phyloP scores from a whole-genome alignment of 2,888 invertebrate genomes.

The Hirtodrosophila cameraria region DNA sequence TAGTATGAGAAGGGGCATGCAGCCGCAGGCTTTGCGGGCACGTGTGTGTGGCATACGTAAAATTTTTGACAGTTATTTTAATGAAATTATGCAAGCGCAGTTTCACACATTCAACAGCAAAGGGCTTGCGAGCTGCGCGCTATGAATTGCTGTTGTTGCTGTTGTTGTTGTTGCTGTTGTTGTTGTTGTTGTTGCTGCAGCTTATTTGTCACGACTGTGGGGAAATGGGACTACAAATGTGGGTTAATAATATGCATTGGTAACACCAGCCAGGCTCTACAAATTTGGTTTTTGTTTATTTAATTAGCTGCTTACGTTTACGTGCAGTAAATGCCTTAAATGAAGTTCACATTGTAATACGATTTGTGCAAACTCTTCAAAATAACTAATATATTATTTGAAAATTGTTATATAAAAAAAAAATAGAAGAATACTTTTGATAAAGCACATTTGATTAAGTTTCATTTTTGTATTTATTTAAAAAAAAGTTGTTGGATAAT shows the following conservation, averaged over 20 bases:
- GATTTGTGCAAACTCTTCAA: too few relatives aligned
- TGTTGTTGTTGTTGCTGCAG: slow-evolving; percentile 6
- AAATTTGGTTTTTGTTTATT: slow-evolving; percentile 66
- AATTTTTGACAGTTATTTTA: slow-evolving; percentile 80
- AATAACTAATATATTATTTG: too few relatives aligned
- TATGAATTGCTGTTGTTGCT: slow-evolving; percentile 7
- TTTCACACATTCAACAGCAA: slow-evolving; percentile 66
- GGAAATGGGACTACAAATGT: slow-evolving; percentile 33
- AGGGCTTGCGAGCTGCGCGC: slow-evolving; percentile 11
- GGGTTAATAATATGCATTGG: slow-evolving; percentile 69
- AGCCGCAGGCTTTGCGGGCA: slow-evolving; percentile 44
- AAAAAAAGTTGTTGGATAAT: too few relatives aligned
- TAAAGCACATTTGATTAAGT: too few relatives aligned
- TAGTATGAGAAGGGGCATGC: slow-evolving; percentile 4
- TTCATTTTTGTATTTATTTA: too few relatives aligned
- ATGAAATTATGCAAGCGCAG: slow-evolving; percentile 79
- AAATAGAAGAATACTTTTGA: too few relatives aligned
- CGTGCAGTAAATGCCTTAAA: slow-evolving; percentile 12
- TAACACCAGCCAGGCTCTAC: slow-evolving; percentile 20
- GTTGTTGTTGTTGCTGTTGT: background rate
- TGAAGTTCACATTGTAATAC: background rate
- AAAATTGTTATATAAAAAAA: too few relatives aligned
- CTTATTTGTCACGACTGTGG: slow-evolving; percentile 2
- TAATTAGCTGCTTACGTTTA: slow-evolving; percentile 52
- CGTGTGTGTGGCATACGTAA: slow-evolving; percentile 53